phyloP scores from a whole-genome alignment of 2,113 vertebrate genomes.

The Rhea americana region DNA sequence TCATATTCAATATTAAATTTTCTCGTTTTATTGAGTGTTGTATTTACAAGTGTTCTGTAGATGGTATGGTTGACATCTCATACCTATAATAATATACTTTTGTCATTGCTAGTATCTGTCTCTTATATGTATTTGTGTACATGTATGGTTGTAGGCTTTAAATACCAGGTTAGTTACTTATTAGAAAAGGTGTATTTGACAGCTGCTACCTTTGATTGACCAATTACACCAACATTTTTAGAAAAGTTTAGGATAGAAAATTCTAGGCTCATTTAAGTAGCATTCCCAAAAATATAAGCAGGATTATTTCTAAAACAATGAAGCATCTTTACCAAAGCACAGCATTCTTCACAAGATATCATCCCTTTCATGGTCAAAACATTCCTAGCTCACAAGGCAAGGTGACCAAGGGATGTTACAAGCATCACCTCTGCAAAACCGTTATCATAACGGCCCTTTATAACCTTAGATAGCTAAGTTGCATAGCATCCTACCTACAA shows the following conservation, averaged over 20 bases:
- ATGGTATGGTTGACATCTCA: neutral
- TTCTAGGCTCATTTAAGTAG: neutral
- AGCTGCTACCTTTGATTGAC: neutral
- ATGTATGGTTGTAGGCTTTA: neutral
- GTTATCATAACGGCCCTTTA: neutral
- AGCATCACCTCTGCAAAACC: neutral
- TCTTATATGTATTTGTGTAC: neutral
- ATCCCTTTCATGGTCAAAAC: neutral
- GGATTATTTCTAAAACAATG: neutral
- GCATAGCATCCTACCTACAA: neutral
- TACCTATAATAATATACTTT: neutral
- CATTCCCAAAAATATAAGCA: neutral
- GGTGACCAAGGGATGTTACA: neutral
- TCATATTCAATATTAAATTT: neutral
- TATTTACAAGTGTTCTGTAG: neutral
- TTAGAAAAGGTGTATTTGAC: neutral
- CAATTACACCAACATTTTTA: neutral
- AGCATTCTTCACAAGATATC: neutral
- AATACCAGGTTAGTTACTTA: neutral
- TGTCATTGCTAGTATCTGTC: neutral
- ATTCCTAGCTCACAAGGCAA: neutral
- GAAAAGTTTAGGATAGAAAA: neutral
- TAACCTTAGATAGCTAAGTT: neutral
- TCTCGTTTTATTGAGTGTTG: neutral
- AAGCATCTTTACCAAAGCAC: neutral